These are phyloP conservation scores for Aplysina aerophoba DNA, from an alignment of 37 sponge, comb jelly and placozoan genomes.

Conservation along the genomic window DNA sequence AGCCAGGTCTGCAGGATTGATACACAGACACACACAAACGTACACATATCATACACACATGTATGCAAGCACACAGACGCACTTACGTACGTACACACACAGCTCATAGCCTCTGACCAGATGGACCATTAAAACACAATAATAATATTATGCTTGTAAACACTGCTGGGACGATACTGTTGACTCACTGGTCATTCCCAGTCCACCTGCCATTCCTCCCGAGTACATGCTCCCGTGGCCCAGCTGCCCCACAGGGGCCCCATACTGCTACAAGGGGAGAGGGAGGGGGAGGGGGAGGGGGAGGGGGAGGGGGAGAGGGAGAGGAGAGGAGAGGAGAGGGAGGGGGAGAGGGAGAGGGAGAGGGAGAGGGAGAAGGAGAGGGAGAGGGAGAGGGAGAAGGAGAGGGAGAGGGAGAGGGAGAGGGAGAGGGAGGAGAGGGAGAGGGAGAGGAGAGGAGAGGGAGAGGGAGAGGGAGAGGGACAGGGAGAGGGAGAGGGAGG, in stretches of 20 bases:
- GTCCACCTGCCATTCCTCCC: no score
- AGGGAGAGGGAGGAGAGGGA: background rate
- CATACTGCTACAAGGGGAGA: background rate
- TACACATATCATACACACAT: background rate
- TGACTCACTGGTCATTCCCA: no score
- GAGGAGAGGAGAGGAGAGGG: background rate
- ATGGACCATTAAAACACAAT: background rate
- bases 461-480: background rate
- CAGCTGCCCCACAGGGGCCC: background rate
- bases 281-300: background rate
- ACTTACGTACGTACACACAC: slow-evolving; percentile 25
- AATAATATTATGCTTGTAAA: background rate
- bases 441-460: background rate
- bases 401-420: background rate
- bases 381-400: background rate
- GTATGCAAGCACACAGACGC: background rate
- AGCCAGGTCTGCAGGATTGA: background rate
- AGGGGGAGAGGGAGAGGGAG: background rate
- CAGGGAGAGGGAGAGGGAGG: background rate
- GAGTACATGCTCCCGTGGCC: no score
- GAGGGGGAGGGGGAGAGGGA: background rate
- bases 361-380: background rate
- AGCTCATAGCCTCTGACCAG: no score
- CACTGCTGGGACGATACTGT: background rate
- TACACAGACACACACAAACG: slow-evolving; percentile 16